Conservation (phyloP, 2,113 vertebrate species). For the Hassar affinis region DNA sequence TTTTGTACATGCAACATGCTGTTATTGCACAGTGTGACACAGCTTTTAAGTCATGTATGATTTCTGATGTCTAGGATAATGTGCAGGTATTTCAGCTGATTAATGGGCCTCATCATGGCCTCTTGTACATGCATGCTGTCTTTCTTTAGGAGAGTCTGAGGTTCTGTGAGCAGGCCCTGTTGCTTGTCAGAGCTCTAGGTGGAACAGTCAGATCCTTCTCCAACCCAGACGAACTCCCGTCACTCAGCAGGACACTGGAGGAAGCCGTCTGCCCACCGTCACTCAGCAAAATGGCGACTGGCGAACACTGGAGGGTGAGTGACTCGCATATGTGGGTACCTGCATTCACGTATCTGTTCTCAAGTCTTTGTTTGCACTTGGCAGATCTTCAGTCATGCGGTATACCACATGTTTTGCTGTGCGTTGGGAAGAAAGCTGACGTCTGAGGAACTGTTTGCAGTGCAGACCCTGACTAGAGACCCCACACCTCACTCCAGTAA, state of each 20-base stretch:
- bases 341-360: constrained; percentile 1
- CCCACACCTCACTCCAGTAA: constrained; percentile 36
- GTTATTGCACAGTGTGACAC: background rate
- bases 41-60: background rate
- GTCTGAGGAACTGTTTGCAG: constrained; percentile 74
- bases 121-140: background rate
- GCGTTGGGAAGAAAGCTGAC: constrained; percentile 64
- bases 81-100: background rate
- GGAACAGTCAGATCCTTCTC: constrained; percentile 77
- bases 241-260: constrained; percentile 69
- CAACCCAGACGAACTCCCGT: constrained; percentile 62
- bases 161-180: constrained; percentile 76
- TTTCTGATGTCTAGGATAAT: background rate
- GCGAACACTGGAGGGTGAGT: constrained; percentile 55
- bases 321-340: constrained; percentile 59
- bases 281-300: constrained; percentile 48
- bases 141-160: constrained; percentile 78
- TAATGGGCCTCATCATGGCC: background rate
- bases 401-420: constrained; percentile 78
- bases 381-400: constrained; percentile 80
- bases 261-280: constrained; percentile 65
- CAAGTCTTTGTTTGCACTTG: constrained; percentile 38
- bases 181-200: constrained; percentile 78
- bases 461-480: constrained; percentile 74
- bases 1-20: background rate